Evolutionary conservation across 2,888 invertebrate genomes (phyloP).

Genomic region (Erebia aethiops): DNA sequence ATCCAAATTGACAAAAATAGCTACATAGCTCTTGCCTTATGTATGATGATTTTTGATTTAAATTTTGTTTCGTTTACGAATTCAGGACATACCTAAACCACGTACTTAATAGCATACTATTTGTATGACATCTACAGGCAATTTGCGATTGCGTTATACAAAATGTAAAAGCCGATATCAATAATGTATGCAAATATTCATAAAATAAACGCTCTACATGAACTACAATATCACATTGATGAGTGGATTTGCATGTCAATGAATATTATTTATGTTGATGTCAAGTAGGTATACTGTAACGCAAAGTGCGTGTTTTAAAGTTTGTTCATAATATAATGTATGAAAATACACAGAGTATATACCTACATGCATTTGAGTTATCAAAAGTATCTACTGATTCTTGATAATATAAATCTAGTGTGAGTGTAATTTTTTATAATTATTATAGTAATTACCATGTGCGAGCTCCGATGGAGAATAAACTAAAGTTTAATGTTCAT

Average conservation of each 20-base stretch:
- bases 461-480: too few species aligned
- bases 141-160: neutral
- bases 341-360: neutral
- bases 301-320: neutral
- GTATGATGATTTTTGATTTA: neutral
- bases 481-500: too few species aligned
- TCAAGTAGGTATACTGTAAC: neutral
- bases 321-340: neutral
- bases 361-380: neutral
- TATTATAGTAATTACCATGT: too few species aligned
- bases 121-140: slow-evolving; percentile 6
- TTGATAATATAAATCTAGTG: neutral
- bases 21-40: too few species aligned
- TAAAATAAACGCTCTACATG: slow-evolving; percentile 10
- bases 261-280: slow-evolving; percentile 1
- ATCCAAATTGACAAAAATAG: too few species aligned
- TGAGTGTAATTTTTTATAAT: too few species aligned
- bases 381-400: neutral
- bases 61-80: neutral
- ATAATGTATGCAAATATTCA: slow-evolving; percentile 19
- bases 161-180: slow-evolving; percentile 14
- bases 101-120: neutral
- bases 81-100: neutral
- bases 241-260: slow-evolving; percentile 23
- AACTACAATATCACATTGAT: slow-evolving; percentile 18